These are phyloP conservation scores for Coelopa frigida DNA, from an alignment of 1,140 invertebrate genomes.

Conservation along the genomic window DNA sequence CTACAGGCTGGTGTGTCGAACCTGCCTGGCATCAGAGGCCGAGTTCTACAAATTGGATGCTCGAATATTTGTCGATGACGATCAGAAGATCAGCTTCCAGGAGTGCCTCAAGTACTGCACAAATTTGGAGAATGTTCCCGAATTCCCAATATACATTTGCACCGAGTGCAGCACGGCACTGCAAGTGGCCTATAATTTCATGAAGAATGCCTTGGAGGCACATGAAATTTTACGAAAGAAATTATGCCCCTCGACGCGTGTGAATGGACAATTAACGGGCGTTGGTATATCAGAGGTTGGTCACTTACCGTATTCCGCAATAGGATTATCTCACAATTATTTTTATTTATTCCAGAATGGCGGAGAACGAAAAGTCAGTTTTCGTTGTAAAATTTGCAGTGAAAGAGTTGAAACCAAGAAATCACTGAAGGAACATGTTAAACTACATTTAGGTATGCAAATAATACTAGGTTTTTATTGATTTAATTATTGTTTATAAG, in stretches of 20 bases:
- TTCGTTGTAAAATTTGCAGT: constrained; percentile 16
- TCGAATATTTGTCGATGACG: constrained; percentile 13
- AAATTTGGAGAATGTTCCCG: constrained; percentile 19
- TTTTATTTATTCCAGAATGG: constrained; percentile 9
- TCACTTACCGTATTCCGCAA: too few species aligned
- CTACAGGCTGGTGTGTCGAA: constrained; percentile 34
- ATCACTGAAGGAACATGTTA: constrained; percentile 29
- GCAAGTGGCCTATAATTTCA: constrained; percentile 33
- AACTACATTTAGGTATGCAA: constrained; percentile 28
- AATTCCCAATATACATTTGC: constrained; percentile 30
- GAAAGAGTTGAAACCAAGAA: constrained; percentile 13
- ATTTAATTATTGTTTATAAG: not conserved
- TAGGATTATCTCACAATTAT: not conserved
- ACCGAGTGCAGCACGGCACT: constrained; percentile 30
- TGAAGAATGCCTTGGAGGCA: constrained; percentile 29
- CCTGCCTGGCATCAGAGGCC: constrained; percentile 30
- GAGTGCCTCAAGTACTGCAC: constrained; percentile 31
- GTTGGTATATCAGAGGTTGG: too few species aligned
- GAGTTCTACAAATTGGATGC: constrained; percentile 32
- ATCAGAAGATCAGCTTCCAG: constrained; percentile 20
- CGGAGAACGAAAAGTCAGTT: constrained; percentile 10
- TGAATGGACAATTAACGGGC: too few species aligned
- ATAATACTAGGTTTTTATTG: not conserved
- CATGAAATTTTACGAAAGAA: constrained; percentile 32
- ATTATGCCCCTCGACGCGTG: constrained; percentile 8